These are phyloP conservation scores for Colinus virginianus DNA, from an alignment of 2,113 vertebrate genomes.

Conservation along the genomic window DNA sequence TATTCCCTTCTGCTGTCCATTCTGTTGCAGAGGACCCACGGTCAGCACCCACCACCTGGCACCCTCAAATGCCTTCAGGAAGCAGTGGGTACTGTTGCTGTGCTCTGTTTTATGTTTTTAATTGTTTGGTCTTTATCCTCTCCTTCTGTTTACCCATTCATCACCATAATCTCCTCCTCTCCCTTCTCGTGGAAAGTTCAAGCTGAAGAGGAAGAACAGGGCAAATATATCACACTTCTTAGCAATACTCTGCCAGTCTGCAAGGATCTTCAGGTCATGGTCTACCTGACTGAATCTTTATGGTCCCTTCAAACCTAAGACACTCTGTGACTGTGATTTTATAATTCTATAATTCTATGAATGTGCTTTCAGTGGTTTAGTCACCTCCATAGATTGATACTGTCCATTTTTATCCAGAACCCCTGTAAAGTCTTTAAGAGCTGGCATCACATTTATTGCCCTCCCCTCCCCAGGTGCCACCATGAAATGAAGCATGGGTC, in stretches of 20 bases:
- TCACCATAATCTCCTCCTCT: neutral
- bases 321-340: neutral
- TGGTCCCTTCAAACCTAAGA: neutral
- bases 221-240: neutral
- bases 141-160: neutral
- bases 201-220: neutral
- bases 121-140: neutral
- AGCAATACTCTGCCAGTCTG: neutral
- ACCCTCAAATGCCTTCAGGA: neutral
- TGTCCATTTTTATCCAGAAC: neutral
- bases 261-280: neutral
- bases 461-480: neutral
- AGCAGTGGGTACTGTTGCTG: neutral
- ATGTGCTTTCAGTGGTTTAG: neutral
- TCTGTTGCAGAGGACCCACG: neutral
- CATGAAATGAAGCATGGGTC: rapidly evolving
- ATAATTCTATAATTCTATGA: neutral
- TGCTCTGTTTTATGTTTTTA: neutral
- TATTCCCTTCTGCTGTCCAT: neutral
- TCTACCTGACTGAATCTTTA: neutral
- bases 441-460: neutral
- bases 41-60: neutral
- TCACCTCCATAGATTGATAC: neutral
- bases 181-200: neutral
- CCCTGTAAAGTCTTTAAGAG: neutral